A percentile compares a stretch with the other conserved stretches of the same genome.
Evolutionary conservation across 2,113 vertebrate species (phyloP).

Genomic region (Piprites chloris): DNA sequence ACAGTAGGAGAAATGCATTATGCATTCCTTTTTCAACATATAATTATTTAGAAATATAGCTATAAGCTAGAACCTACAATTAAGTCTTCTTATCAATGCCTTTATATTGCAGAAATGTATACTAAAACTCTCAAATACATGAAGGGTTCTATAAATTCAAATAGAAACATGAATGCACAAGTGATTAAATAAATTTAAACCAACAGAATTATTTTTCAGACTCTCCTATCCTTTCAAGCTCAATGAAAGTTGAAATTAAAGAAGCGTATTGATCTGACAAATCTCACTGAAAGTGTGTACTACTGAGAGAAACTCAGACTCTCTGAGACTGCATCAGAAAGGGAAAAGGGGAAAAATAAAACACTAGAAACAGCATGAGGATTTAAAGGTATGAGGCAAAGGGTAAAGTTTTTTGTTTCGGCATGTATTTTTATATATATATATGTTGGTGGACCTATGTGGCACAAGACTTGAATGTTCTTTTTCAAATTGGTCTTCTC

Average conservation of each 20-base stretch:
- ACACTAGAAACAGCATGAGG: background rate
- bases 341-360: background rate
- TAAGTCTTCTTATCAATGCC: background rate
- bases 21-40: background rate
- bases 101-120: background rate
- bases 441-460: background rate
- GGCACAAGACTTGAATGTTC: background rate
- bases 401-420: background rate
- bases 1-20: background rate
- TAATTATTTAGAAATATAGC: background rate
- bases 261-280: background rate
- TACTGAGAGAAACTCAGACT: background rate
- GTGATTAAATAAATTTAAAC: background rate
- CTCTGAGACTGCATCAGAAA: background rate
- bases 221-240: background rate
- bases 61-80: background rate
- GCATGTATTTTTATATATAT: background rate
- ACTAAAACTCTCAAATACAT: background rate
- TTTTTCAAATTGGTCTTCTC: background rate
- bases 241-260: background rate
- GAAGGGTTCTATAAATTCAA: background rate
- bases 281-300: background rate
- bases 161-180: background rate
- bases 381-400: background rate
- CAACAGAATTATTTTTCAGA: background rate